Evolutionary conservation across 2,113 vertebrate species (phyloP).

Genomic region (Strix aluco): DNA sequence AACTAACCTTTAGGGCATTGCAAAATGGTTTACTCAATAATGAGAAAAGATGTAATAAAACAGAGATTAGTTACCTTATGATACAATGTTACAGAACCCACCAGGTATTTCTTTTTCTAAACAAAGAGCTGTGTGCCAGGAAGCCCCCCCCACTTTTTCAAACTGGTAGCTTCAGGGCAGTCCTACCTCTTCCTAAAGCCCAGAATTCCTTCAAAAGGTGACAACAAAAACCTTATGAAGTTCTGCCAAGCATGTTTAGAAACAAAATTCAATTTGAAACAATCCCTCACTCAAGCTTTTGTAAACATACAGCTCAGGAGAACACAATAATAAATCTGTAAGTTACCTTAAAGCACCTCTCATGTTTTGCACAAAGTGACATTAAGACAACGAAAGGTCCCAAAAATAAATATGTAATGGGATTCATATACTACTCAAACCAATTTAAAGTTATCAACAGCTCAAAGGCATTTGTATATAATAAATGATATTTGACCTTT

Average conservation of each 20-base stretch:
- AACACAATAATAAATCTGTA: background rate
- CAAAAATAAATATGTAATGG: background rate
- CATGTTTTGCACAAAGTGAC: background rate
- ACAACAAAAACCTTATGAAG: background rate
- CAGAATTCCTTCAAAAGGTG: background rate
- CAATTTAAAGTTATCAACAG: background rate
- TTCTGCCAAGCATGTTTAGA: background rate
- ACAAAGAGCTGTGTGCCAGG: background rate
- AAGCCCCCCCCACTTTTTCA: background rate
- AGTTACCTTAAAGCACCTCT: background rate
- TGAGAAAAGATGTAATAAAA: background rate
- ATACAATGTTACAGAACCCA: background rate
- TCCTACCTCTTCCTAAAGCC: background rate
- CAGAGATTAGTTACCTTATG: background rate
- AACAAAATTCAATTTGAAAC: background rate
- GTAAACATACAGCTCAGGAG: background rate
- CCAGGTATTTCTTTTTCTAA: background rate
- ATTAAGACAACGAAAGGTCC: background rate
- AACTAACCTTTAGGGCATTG: background rate
- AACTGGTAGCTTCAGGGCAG: fast-evolving
- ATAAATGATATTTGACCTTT: background rate
- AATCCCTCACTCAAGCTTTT: background rate
- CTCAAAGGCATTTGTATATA: background rate
- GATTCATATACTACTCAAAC: background rate
- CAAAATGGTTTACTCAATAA: background rate